Conservation (phyloP, 2,797 vertebrate species). For the Mormyrus proboscirostris region DNA sequence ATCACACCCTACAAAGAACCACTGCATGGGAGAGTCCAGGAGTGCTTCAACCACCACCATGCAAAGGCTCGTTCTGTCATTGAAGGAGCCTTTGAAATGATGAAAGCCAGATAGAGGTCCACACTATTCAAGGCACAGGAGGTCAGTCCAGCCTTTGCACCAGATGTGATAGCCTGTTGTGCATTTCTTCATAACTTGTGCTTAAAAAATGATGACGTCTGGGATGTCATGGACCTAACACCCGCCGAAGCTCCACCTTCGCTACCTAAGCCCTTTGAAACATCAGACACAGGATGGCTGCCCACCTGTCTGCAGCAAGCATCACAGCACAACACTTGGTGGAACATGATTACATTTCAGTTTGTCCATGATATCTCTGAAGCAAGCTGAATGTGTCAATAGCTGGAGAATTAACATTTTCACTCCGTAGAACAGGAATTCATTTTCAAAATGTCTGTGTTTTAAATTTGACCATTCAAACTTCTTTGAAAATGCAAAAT, state of each 20-base stretch:
- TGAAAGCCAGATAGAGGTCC: conserved; percentile 8
- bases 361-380: neutral
- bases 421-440: neutral
- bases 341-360: neutral
- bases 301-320: neutral
- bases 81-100: neutral
- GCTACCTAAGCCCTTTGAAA: neutral
- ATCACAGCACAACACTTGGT: neutral
- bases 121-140: conserved; percentile 23
- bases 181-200: neutral
- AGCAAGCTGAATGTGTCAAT: no score
- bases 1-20: conserved; percentile 5
- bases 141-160: conserved; percentile 2
- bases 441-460: neutral
- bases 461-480: no score
- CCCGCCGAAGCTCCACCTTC: neutral
- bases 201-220: neutral
- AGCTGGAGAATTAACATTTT: neutral
- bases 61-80: neutral
- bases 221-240: neutral
- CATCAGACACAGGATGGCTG: neutral
- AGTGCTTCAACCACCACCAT: neutral
- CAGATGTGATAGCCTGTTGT: conserved; percentile 4
- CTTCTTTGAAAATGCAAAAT: no score
- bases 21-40: neutral